These are phyloP conservation scores for Smittia aterrima DNA, from an alignment of 2,888 invertebrate species.

Conservation along the genomic window DNA sequence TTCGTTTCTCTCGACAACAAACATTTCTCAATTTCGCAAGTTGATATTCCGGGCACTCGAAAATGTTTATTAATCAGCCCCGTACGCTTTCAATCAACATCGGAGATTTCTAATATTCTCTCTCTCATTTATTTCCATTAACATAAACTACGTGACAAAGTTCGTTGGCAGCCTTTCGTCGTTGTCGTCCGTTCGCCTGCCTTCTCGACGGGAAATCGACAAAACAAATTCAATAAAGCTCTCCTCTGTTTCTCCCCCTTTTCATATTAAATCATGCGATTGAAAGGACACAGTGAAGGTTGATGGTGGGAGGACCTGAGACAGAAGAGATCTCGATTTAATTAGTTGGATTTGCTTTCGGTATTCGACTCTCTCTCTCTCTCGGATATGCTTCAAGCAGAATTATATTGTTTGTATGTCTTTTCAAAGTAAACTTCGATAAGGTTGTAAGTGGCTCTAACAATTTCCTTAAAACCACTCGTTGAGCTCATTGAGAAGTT, in stretches of 20 bases:
- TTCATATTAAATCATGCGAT: neutral
- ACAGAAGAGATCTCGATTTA: neutral
- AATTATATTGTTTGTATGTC: too few species aligned
- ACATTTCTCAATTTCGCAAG: neutral
- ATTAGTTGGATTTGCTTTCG: neutral
- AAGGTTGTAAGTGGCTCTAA: too few species aligned
- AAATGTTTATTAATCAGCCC: conserved; percentile 10
- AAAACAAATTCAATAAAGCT: conserved; percentile 10
- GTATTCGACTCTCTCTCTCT: neutral
- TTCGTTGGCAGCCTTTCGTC: neutral
- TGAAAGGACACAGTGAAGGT: neutral
- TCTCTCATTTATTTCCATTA: conserved; percentile 13
- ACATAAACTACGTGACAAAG: conserved; percentile 4
- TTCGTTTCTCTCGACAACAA: neutral
- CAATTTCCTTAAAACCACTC: too few species aligned
- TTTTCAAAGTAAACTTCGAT: too few species aligned
- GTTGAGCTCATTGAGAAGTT: too few species aligned
- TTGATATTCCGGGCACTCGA: neutral
- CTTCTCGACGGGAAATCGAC: neutral
- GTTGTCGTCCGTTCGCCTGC: neutral
- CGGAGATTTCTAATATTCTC: neutral
- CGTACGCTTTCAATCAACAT: conserved; percentile 13
- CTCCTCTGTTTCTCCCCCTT: neutral
- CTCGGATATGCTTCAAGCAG: neutral
- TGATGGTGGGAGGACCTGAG: neutral